These are phyloP conservation scores for Melozone crissalis DNA, from an alignment of 2,113 vertebrate genomes.

Conservation along the genomic window DNA sequence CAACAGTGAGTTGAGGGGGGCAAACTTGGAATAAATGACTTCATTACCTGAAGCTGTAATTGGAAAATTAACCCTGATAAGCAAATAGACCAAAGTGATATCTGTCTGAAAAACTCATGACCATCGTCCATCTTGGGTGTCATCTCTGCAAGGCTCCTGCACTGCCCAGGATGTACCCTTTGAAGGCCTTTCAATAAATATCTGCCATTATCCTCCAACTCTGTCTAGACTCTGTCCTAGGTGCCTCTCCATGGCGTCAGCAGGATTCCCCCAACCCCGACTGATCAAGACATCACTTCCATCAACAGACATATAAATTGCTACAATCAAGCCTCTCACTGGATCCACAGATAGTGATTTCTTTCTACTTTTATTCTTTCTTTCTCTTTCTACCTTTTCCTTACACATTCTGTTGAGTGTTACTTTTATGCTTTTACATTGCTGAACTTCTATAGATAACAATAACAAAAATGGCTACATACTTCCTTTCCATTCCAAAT, in stretches of 20 bases:
- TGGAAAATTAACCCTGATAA: background rate
- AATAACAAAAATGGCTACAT: background rate
- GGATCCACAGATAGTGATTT: accelerated
- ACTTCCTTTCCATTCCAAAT: background rate
- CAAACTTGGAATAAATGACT: background rate
- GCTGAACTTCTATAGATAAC: background rate
- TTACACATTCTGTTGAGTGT: background rate
- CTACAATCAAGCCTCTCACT: background rate
- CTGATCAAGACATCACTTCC: accelerated
- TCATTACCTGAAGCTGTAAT: background rate
- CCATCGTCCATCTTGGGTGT: accelerated
- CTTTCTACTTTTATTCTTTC: background rate
- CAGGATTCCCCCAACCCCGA: accelerated
- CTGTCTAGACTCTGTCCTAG: background rate
- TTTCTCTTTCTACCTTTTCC: background rate
- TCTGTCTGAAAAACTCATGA: background rate
- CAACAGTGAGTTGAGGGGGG: background rate
- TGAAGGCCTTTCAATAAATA: background rate
- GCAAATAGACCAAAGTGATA: background rate
- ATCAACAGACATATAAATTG: background rate
- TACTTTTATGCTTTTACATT: background rate
- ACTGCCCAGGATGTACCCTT: background rate
- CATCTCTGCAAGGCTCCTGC: background rate
- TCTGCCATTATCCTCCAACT: background rate
- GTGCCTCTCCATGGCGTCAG: background rate